Percentiles rank a stretch among this genome's conserved stretches.
phyloP scores from a whole-genome alignment of 2,113 vertebrate species.

The Sander lucioperca region DNA sequence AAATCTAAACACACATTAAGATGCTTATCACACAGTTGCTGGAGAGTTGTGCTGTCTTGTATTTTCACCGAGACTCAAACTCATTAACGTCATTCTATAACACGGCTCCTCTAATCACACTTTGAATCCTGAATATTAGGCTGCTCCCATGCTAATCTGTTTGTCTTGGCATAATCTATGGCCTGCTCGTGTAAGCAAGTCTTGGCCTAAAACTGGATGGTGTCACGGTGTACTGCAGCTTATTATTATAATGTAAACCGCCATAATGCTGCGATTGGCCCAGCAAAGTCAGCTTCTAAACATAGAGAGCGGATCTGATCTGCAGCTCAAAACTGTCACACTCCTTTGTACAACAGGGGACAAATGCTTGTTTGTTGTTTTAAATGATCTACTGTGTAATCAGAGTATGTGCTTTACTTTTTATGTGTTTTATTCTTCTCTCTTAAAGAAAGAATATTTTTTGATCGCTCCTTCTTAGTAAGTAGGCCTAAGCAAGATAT shows the following conservation, averaged over 20 bases:
- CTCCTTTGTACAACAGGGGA: slow-evolving; percentile 1
- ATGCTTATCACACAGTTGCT: background rate
- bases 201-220: slow-evolving; percentile 64
- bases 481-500: background rate
- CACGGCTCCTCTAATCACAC: slow-evolving; percentile 67
- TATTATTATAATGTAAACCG: slow-evolving; percentile 68
- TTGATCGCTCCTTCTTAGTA: background rate
- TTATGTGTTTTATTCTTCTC: background rate
- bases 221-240: slow-evolving; percentile 50
- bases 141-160: slow-evolving; percentile 75
- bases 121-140: slow-evolving; percentile 80
- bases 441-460: background rate
- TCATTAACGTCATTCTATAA: slow-evolving; percentile 69
- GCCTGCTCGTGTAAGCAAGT: slow-evolving; percentile 81
- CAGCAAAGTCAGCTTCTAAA: slow-evolving; percentile 53
- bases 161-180: slow-evolving; percentile 78
- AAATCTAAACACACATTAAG: background rate
- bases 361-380: background rate
- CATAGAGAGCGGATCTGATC: slow-evolving; percentile 54
- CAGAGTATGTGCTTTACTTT: background rate
- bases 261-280: slow-evolving; percentile 49
- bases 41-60: background rate
- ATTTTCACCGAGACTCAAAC: background rate
- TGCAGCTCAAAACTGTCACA: slow-evolving; percentile 14
- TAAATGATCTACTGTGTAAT: background rate